phyloP scores from a whole-genome alignment of 2,888 invertebrate genomes.

The Ichneumoninae sp. region DNA sequence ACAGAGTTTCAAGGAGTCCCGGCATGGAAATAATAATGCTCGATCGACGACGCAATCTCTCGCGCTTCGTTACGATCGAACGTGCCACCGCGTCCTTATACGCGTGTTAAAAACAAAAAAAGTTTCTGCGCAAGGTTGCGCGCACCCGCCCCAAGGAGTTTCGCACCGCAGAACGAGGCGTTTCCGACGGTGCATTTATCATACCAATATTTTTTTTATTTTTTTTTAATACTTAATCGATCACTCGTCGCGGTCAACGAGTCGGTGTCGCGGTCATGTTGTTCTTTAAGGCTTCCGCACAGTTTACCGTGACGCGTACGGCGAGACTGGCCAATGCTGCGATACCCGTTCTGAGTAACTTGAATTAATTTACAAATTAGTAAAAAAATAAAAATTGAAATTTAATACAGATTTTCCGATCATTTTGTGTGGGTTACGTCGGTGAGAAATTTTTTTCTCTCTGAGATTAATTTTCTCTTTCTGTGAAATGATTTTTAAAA shows the following conservation, averaged over 20 bases:
- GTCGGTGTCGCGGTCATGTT: too few species aligned
- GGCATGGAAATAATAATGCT: background rate
- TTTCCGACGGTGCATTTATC: slow-evolving; percentile 21
- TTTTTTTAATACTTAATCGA: slow-evolving; percentile 8
- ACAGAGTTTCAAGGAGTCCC: background rate
- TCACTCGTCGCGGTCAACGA: slow-evolving; percentile 26
- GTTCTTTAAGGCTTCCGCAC: too few species aligned
- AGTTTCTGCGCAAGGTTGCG: slow-evolving; percentile 17
- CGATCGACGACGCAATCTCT: background rate
- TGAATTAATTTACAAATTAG: too few species aligned
- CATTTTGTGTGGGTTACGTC: too few species aligned
- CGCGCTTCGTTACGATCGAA: background rate
- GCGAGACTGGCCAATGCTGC: too few species aligned
- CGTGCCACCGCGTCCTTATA: background rate
- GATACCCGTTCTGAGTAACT: too few species aligned
- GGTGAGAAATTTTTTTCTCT: too few species aligned
- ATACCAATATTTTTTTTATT: slow-evolving; percentile 21
- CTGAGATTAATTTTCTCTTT: too few species aligned
- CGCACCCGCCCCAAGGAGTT: slow-evolving; percentile 20
- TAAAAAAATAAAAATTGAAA: too few species aligned
- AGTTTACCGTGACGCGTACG: too few species aligned
- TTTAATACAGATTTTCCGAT: too few species aligned
- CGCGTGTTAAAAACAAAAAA: slow-evolving; percentile 21
- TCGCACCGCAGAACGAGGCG: slow-evolving; percentile 3
- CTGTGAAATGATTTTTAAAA: too few species aligned